Evolutionary conservation across 2,797 vertebrate species (phyloP).

Genomic region (Xerus rutilus): DNA sequence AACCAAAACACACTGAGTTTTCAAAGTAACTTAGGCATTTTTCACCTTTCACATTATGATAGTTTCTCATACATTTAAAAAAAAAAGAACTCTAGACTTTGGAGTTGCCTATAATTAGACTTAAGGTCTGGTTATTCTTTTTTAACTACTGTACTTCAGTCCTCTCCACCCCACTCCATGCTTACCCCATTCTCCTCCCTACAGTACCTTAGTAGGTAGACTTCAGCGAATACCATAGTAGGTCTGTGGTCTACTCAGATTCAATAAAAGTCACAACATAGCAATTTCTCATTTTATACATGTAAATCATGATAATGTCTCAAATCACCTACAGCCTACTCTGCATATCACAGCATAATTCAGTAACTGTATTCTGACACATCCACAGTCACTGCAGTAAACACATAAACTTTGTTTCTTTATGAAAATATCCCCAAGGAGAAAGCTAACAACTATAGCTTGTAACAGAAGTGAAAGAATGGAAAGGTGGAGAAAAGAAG

Average conservation of each 20-base stretch:
- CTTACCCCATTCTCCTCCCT: background rate
- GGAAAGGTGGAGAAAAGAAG: background rate
- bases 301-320: background rate
- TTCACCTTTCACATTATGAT: background rate
- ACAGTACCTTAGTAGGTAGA: background rate
- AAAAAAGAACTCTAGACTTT: background rate
- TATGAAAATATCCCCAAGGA: background rate
- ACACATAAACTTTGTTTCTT: background rate
- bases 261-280: background rate
- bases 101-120: background rate
- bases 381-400: background rate
- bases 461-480: background rate
- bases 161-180: background rate
- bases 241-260: background rate
- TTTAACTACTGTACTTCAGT: background rate
- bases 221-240: constrained; percentile 21
- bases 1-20: background rate
- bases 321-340: background rate
- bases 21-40: constrained; percentile 12
- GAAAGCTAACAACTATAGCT: background rate
- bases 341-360: background rate
- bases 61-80: background rate
- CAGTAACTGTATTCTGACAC: background rate
- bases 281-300: background rate
- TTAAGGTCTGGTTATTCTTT: background rate